Base-by-base conservation (phyloP, 2,113 vertebrate species). In the Alligator sinensis region DNA sequence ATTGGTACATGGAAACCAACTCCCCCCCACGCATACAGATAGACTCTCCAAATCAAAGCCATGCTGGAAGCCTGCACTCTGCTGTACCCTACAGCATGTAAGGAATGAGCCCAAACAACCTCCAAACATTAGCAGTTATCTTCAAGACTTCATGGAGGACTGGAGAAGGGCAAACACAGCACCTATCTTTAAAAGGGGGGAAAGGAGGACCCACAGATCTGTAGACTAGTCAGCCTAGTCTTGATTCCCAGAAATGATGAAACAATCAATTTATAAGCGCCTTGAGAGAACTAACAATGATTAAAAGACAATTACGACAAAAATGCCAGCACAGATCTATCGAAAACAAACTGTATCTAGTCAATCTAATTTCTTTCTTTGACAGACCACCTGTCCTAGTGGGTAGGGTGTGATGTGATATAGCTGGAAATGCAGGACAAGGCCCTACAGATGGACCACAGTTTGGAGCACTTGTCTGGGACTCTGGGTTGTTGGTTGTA, bases 51-150 rank as follows among this genome's bases (percentile, higher is more conserved):
- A 66, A 28, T 25, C 25, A 47, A n/a, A 28, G 63, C 21, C 0
- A 1, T 22, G 60, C 61, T 76, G 30, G 14, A 54, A 87, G 27
- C 66, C 84, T 47, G 47, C 19, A 13, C n/a, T 54, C 60, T 6
- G 12, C 0, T 5, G 5, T 8, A 58, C 61, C 77, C 27, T 19
- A 38, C 25, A 0, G 0, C 14, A 18, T 0, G 0, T 21, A 17
- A 62, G 54, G 34, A 72, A 4, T 14, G 38, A 57, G 47, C 25
- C 17, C 27, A 38, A 63, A 9, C 47, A 77, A 60, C 17, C 54
- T 28, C 38, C 7, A 72, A 68, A 25, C 82, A 1, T 10, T 1
- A 34, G n/a, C 57, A 86, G 13, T n/a, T 21, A n/a, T 8, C 84
- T 64, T 0, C 38, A 22, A 62, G 77, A 61, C 3, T 24, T 74